Conservation (phyloP, 2,113 vertebrate species). For the Thryonomys swinderianus region DNA sequence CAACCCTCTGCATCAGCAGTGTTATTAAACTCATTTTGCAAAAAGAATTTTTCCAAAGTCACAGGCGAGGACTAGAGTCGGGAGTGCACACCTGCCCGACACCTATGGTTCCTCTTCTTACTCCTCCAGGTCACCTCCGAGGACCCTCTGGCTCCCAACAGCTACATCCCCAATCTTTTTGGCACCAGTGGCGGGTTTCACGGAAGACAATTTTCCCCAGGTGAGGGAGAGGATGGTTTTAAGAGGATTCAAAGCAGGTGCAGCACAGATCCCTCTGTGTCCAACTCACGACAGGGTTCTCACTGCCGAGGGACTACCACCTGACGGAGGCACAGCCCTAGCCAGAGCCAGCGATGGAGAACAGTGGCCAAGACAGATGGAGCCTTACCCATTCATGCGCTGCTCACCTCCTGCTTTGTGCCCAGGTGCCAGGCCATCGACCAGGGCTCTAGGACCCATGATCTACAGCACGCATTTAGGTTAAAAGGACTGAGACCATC, state of each 20-base stretch:
- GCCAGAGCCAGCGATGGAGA: neutral
- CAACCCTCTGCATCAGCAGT: neutral
- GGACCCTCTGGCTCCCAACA: neutral
- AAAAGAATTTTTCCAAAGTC: conserved; percentile 5
- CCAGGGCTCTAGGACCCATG: neutral
- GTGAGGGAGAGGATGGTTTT: neutral
- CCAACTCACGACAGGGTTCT: neutral
- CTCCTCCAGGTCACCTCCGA: neutral
- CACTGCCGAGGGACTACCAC: no score
- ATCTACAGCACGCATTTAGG: neutral
- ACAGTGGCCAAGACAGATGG: neutral
- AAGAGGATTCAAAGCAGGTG: neutral
- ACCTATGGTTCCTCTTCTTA: neutral
- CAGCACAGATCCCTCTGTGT: neutral
- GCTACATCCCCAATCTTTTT: neutral
- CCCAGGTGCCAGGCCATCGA: neutral
- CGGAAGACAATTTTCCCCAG: neutral
- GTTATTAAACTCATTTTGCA: neutral
- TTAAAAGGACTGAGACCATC: neutral
- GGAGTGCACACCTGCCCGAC: neutral
- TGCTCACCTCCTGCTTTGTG: neutral
- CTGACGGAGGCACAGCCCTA: neutral
- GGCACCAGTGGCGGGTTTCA: neutral
- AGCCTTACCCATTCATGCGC: neutral
- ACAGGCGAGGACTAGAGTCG: neutral